Base-by-base conservation (phyloP, 2,888 invertebrate species). In the Cheiracanthium punctorium region DNA sequence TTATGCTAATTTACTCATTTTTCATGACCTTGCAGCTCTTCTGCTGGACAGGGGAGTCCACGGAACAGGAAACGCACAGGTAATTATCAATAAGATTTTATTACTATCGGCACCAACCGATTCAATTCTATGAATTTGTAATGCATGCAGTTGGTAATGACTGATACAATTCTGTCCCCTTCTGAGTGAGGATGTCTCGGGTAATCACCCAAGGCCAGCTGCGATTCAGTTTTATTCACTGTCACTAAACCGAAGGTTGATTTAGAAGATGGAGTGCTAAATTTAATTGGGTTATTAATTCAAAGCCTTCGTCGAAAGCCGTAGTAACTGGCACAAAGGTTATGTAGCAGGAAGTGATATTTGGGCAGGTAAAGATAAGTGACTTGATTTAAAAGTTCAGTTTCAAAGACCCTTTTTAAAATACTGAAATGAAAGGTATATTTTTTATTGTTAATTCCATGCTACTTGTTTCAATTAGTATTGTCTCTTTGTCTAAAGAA, bases 41-140 rank as follows among this genome's bases (percentile, higher is more conserved):
- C 79, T 85, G 84, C 84, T 85, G 84, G 79, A 58, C 79, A 74
- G 84, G 52, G 74, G 74, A 70, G 41, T 43, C 12, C 20, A 41
- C 28, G 70, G 30, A 24, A 69, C 58, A 58, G 84, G 67, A 70
- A 85, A 73, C 28, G 58, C 8, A 37, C 73, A 73, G 79, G 84
- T 85, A 79, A 84, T 4, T 24, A 24, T 24, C 24, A 37, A 37
- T 7, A 10, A 4, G 4, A 37, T 37, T 37, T n/a, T n/a, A n/a
- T n/a, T n/a, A n/a, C n/a, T n/a, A n/a, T n/a, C n/a, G n/a, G n/a
- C n/a, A n/a, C n/a, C n/a, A n/a, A n/a, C n/a, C n/a, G n/a, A n/a
- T n/a, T n/a, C n/a, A n/a, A n/a, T n/a, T n/a, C n/a, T n/a, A n/a
- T n/a, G n/a, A n/a, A n/a, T n/a, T n/a, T n/a, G n/a, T n/a, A n/a